Evolutionary conservation across 1,140 invertebrate species (phyloP).

Genomic region (Aphelinus certus): DNA sequence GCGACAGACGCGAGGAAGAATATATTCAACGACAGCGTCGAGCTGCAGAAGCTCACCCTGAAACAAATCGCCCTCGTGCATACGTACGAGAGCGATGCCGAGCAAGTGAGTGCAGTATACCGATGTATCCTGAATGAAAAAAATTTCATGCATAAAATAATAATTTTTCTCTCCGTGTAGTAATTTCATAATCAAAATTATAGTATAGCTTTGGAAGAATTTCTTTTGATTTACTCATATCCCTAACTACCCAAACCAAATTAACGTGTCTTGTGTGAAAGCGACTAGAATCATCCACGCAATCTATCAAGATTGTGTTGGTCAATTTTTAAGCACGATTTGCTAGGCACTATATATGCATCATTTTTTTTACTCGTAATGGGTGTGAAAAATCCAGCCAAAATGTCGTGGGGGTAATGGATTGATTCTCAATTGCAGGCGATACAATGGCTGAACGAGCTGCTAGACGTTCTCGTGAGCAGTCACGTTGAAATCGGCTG

Average conservation of each 20-base stretch:
- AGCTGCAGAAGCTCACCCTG: conserved; percentile 78
- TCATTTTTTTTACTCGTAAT: too few species aligned
- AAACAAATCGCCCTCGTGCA: conserved; percentile 80
- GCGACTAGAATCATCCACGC: too few species aligned
- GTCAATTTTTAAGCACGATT: not conserved
- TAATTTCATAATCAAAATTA: too few species aligned
- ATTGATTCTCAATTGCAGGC: conserved; percentile 64
- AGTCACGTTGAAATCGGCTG: conserved; percentile 79
- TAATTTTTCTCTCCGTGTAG: too few species aligned
- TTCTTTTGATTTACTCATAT: too few species aligned
- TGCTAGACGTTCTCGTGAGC: conserved; percentile 76
- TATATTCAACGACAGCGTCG: conserved; percentile 75
- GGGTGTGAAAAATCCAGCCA: too few species aligned
- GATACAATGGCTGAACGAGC: conserved; percentile 78
- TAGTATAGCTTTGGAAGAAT: too few species aligned
- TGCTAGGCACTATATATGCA: conserved; percentile 5
- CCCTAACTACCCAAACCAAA: too few species aligned
- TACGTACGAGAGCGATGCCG: conserved; percentile 79
- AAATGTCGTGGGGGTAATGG: too few species aligned
- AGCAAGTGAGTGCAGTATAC: conserved; percentile 66
- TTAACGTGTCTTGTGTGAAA: too few species aligned
- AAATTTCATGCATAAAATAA: too few species aligned
- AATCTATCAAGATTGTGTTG: too few species aligned
- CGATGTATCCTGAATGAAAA: not conserved
- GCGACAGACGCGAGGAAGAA: conserved; percentile 72